A percentile compares a stretch with the other conserved stretches of the same genome.
These are phyloP conservation scores for Gasteruption jaculator DNA, from an alignment of 2,888 invertebrate genomes.

Conservation along the genomic window DNA sequence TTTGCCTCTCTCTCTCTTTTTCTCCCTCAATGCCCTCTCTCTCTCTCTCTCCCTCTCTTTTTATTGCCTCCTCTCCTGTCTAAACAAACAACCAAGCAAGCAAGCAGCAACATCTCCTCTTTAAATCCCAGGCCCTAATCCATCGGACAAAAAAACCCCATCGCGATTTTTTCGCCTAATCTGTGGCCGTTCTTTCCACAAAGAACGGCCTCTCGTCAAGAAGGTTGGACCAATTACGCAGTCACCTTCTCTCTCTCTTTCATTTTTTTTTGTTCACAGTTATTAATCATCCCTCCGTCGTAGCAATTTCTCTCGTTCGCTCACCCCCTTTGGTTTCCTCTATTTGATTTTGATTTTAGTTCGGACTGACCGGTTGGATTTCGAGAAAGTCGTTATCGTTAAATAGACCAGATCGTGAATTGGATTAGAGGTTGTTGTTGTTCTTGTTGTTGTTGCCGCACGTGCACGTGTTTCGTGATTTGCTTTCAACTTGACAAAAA, in stretches of 20 bases:
- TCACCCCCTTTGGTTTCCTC: conserved; percentile 2
- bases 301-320: conserved; percentile 2
- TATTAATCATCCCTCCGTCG: too few relatives aligned
- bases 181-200: too few relatives aligned
- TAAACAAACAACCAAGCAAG: conserved; percentile 5
- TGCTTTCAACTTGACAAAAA: background rate
- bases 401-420: background rate
- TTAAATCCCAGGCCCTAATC: background rate
- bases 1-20: conserved; percentile 25
- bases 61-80: background rate
- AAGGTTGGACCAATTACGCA: too few relatives aligned
- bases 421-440: background rate
- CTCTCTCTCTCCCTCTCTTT: conserved; percentile 12
- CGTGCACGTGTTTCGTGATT: background rate
- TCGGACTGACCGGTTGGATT: too few relatives aligned
- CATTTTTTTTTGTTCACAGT: background rate
- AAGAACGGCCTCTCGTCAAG: too few relatives aligned
- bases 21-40: conserved; percentile 24
- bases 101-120: conserved; percentile 1
- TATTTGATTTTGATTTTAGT: conserved; percentile 1
- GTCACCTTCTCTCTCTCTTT: conserved; percentile 16
- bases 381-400: background rate
- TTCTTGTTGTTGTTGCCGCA: background rate
- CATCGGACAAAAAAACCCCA: too few relatives aligned
- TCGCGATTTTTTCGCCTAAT: too few relatives aligned